phyloP scores from a whole-genome alignment of 2,113 vertebrate species.

The Syngnathus scovelli region DNA sequence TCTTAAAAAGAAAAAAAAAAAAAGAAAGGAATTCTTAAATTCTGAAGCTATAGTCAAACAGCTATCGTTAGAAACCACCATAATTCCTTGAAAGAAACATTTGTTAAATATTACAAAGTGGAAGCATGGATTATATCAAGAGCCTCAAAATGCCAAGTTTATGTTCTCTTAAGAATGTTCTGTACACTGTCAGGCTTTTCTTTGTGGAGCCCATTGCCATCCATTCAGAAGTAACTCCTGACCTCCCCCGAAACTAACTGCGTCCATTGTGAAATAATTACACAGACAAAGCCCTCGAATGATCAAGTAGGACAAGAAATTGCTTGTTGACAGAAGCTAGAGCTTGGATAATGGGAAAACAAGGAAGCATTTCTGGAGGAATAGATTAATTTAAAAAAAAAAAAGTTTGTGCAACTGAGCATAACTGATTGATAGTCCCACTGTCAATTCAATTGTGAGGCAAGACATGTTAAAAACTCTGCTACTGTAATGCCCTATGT shows the following conservation, averaged over 20 bases:
- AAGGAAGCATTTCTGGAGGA: neutral
- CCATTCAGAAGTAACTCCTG: slow-evolving; percentile 19
- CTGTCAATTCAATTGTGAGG: too few species aligned
- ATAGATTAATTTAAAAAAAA: neutral
- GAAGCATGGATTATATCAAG: neutral
- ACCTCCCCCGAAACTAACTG: slow-evolving; percentile 16
- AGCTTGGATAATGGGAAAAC: neutral
- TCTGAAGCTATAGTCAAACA: neutral
- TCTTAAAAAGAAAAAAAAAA: neutral
- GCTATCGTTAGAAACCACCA: too few species aligned
- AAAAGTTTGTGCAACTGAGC: neutral
- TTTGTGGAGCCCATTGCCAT: slow-evolving; percentile 3
- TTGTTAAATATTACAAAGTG: neutral
- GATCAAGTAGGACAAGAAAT: slow-evolving; percentile 6
- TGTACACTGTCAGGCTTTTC: slow-evolving; percentile 17
- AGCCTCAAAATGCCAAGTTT: neutral
- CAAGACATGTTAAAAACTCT: too few species aligned
- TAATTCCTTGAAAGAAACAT: neutral
- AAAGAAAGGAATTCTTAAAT: neutral
- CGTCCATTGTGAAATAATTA: slow-evolving; percentile 34
- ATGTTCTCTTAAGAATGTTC: slow-evolving; percentile 5
- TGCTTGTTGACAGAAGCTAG: slow-evolving; percentile 14
- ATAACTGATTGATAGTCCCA: neutral
- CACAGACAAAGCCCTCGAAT: slow-evolving; percentile 32
- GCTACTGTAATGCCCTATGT: too few species aligned